A percentile compares a stretch with the other conserved stretches of the same genome.
phyloP scores from a whole-genome alignment of 2,888 invertebrate species.

The Lumbricus terrestris region DNA sequence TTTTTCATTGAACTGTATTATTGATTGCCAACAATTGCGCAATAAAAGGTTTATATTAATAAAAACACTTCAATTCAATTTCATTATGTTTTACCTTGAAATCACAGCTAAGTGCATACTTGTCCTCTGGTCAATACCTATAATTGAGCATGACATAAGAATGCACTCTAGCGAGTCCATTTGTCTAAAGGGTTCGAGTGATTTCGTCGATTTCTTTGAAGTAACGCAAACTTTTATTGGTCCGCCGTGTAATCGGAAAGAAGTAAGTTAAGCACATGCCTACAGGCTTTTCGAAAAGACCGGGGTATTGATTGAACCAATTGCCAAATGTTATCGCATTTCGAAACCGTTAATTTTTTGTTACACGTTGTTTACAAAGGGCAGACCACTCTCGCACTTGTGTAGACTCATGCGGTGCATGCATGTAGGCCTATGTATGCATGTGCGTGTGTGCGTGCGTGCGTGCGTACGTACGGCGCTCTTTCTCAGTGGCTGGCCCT shows the following conservation, averaged over 20 bases:
- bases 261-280: neutral
- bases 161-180: neutral
- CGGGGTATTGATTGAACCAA: neutral
- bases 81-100: neutral
- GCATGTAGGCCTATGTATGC: neutral
- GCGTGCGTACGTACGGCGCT: too few relatives aligned
- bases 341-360: neutral
- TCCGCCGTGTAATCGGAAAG: neutral
- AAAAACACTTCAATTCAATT: neutral
- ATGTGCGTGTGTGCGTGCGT: neutral
- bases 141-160: neutral
- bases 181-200: neutral
- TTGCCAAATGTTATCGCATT: neutral
- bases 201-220: neutral
- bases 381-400: neutral
- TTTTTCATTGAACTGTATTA: too few relatives aligned
- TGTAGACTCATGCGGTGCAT: neutral
- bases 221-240: neutral
- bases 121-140: neutral
- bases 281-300: neutral
- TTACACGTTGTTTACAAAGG: neutral
- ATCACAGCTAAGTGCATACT: neutral
- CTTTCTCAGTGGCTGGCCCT: too few relatives aligned
- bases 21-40: too few relatives aligned
- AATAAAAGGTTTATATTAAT: too few relatives aligned